Percentiles rank a stretch among this genome's conserved stretches.
Conservation (phyloP, 2,797 vertebrate genomes). For the Serranus cabrilla region DNA sequence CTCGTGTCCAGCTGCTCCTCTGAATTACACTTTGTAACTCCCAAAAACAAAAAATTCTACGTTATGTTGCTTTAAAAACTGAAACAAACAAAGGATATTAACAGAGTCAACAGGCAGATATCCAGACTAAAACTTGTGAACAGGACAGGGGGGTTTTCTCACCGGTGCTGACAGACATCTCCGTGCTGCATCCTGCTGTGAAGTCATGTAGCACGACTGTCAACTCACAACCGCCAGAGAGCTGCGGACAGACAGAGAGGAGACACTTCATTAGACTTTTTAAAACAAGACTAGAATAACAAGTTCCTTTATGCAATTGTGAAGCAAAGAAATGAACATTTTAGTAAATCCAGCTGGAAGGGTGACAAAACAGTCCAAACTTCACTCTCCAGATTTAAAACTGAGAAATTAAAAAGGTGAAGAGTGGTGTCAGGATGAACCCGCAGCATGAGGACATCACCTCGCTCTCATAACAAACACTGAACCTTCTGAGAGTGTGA, state of each 20-base stretch:
- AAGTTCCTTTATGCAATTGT: not conserved
- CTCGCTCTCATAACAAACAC: slow-evolving; percentile 11
- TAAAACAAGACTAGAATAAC: not conserved
- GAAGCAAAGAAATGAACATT: not conserved
- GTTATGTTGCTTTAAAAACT: too few species aligned
- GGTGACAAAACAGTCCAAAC: not conserved
- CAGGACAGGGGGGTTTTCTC: not conserved
- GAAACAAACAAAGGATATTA: too few species aligned
- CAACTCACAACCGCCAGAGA: slow-evolving; percentile 97
- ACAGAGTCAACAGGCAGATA: not conserved
- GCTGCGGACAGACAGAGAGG: slow-evolving; percentile 75
- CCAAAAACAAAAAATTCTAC: too few species aligned
- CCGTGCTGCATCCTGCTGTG: slow-evolving; percentile 86
- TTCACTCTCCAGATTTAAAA: not conserved
- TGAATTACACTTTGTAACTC: too few species aligned
- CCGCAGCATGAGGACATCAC: not conserved
- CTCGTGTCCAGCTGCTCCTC: too few species aligned
- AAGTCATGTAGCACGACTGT: slow-evolving; percentile 98
- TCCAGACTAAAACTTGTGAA: not conserved
- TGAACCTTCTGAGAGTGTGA: not conserved
- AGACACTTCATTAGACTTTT: not conserved
- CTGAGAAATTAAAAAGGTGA: not conserved
- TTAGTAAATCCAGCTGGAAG: not conserved
- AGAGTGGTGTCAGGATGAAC: slow-evolving; percentile 10
- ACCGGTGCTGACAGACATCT: slow-evolving; percentile 81